Base-by-base conservation (phyloP, 2,113 vertebrate species). In the Gopherus evgoodei region DNA sequence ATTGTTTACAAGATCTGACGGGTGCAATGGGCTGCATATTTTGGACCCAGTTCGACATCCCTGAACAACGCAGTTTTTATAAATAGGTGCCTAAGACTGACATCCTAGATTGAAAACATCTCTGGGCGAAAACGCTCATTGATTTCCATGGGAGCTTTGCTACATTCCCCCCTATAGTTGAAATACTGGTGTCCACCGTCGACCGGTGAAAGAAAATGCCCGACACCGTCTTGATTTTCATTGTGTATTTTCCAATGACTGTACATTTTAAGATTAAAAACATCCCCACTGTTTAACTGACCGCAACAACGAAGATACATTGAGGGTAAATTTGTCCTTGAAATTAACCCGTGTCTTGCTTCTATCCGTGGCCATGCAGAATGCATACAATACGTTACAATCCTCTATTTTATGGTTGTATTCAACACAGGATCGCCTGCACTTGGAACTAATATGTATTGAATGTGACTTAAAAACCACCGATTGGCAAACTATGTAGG, bases 361-460 rank as follows among this genome's bases (percentile, higher is more conserved):
- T 10, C 42, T 29, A 83, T 80, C 5, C 16, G 27, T 81, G 12
- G 89, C 53, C 22, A 6, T 12, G 79, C 56, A 3, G 4, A 80
- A 49, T 22, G 0, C 38, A 78, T 12, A 76, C 84, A 80, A 78
- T 88, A 1, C 35, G 6, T 86, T 91, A 2, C 80, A 53, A 83
- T 0, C 80, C 3, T 35, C 1, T 21, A 0, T 57, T 0, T 49
- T 65, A 3, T 86, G 91, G 94, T 95, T 93, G 72, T 81, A 92
- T 95, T 57, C 96, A 90, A 85, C 87, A 29, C 94, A 93, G 89
- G 94, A 81, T 1, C 25, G 85, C 42, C 91, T 93, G 90, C 91
- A 24, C 89, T 3, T 47, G 80, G 91, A 19, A 35, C 0, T 62
- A 13, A 19, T 14, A 2, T 82, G 56, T 5, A 50, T 76, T 5